phyloP scores from a whole-genome alignment of 2,113 vertebrate species.

The Petroica traversi region DNA sequence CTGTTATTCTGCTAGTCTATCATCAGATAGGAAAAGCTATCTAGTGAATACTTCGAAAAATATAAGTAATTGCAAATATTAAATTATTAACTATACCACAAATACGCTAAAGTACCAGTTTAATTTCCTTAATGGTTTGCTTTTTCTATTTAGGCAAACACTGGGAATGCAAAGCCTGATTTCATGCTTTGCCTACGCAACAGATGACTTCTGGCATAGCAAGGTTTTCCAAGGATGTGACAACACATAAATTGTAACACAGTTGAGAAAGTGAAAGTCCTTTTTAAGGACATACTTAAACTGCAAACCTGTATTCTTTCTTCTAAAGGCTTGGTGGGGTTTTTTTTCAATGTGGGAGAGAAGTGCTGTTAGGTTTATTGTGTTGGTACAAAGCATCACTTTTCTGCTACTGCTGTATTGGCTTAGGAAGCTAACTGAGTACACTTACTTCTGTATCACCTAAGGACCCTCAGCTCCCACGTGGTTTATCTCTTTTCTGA shows the following conservation, averaged over 20 bases:
- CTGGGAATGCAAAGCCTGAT: not conserved
- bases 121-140: not conserved
- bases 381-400: not conserved
- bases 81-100: not conserved
- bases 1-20: conserved; percentile 2
- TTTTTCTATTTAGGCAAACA: not conserved
- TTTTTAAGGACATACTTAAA: not conserved
- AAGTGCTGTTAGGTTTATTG: not conserved
- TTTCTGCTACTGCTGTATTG: not conserved
- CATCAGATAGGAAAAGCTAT: not conserved
- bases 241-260: not conserved
- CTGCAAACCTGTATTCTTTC: not conserved
- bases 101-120: not conserved
- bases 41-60: not conserved
- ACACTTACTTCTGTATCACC: not conserved
- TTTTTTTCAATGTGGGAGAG: not conserved
- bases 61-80: not conserved
- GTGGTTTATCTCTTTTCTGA: not conserved
- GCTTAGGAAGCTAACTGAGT: not conserved
- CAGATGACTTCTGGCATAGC: conserved; percentile 2
- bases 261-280: not conserved
- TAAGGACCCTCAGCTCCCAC: not conserved
- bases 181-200: not conserved
- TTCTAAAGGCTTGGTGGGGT: not conserved
- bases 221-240: conserved; percentile 6